A percentile compares a stretch with the other conserved stretches of the same genome.
phyloP scores from a whole-genome alignment of 2,888 invertebrate species.

The Parthenolecanium corni region DNA sequence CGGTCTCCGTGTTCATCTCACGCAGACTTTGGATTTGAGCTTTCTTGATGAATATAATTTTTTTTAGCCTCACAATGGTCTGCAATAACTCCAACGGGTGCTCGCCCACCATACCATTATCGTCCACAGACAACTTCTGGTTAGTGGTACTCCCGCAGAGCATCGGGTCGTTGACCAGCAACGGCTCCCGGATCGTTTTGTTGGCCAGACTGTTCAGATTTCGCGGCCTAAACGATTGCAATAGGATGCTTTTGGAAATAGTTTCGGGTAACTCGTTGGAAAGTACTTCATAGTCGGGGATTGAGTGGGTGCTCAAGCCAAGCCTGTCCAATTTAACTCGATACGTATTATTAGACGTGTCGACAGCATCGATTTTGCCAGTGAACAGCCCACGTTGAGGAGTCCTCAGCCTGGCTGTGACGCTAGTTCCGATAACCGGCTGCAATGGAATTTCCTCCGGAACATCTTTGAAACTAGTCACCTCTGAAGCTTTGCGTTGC shows the following conservation, averaged over 20 bases:
- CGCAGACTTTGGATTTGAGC: conserved; percentile 65
- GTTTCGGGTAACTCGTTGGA: conserved; percentile 87
- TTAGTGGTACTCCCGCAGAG: conserved; percentile 5
- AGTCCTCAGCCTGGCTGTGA: conserved; percentile 66
- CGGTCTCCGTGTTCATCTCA: conserved; percentile 82
- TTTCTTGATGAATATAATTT: conserved; percentile 71
- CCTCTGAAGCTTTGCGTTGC: conserved; percentile 72
- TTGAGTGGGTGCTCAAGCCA: conserved; percentile 86
- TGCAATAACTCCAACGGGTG: conserved; percentile 30
- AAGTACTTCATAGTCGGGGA: conserved; percentile 91
- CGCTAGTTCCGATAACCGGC: conserved; percentile 87
- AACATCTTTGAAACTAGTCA: conserved; percentile 67
- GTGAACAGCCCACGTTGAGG: conserved; percentile 94
- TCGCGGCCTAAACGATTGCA: conserved; percentile 31
- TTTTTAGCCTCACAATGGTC: conserved; percentile 59
- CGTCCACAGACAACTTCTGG: conserved; percentile 7
- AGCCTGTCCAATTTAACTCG: conserved; percentile 86
- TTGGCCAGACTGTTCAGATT: not conserved
- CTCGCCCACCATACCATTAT: conserved; percentile 25
- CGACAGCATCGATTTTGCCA: conserved; percentile 87
- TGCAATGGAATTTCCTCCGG: conserved; percentile 91
- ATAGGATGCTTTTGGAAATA: conserved; percentile 42
- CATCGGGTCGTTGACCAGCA: conserved; percentile 21
- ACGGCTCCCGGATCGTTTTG: conserved; percentile 12
- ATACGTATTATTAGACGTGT: conserved; percentile 87